These are phyloP conservation scores for Ibidorhyncha struthersii DNA, from an alignment of 2,113 vertebrate genomes.

Conservation along the genomic window DNA sequence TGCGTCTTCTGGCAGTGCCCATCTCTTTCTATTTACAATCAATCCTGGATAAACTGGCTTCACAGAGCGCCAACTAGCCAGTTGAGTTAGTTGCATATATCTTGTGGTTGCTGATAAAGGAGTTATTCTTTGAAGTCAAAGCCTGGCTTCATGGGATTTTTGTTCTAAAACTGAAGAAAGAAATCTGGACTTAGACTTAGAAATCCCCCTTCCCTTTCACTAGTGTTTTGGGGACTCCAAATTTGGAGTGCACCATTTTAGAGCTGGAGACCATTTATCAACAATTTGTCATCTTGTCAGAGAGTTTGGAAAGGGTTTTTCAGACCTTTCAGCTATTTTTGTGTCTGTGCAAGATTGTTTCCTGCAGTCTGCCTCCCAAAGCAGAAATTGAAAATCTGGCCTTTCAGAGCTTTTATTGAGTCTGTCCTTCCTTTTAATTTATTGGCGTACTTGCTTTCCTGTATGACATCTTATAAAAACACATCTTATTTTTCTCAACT, in stretches of 20 bases:
- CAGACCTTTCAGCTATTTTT: conserved; percentile 10
- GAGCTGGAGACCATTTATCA: background rate
- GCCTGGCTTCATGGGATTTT: background rate
- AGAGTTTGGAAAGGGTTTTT: background rate
- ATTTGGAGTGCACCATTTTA: background rate
- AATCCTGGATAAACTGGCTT: background rate
- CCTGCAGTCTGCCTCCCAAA: background rate
- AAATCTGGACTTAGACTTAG: background rate
- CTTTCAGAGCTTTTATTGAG: background rate
- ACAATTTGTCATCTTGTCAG: background rate
- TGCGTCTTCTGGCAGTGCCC: background rate
- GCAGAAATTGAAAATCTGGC: background rate
- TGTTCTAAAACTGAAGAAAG: background rate
- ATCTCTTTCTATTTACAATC: background rate
- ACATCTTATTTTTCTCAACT: background rate
- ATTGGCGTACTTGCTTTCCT: background rate
- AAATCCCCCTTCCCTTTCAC: background rate
- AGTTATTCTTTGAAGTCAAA: background rate
- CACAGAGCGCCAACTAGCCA: background rate
- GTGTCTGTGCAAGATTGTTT: background rate
- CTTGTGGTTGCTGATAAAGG: background rate
- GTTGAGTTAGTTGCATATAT: background rate
- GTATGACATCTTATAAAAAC: background rate
- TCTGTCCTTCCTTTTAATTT: background rate
- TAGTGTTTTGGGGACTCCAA: background rate